Evolutionary conservation across 1,140 invertebrate genomes (phyloP).

Genomic region (Leptestheria dahalacensis): DNA sequence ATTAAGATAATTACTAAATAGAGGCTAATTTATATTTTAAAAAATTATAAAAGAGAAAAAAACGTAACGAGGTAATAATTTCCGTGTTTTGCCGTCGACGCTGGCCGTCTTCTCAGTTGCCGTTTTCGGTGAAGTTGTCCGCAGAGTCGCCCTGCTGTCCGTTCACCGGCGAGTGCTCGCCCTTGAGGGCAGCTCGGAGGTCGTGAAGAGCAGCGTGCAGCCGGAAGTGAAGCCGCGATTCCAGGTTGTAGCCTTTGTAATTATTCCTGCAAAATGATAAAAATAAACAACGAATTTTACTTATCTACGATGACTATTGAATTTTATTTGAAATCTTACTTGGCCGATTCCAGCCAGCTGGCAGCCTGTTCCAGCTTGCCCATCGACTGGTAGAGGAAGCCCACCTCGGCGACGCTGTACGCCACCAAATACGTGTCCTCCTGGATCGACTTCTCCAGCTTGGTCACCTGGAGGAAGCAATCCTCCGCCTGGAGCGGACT

Average conservation of each 20-base stretch:
- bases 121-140: neutral
- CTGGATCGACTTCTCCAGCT: conserved; percentile 57
- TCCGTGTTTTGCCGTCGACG: no score
- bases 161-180: no score
- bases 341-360: conserved; percentile 61
- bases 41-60: no score
- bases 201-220: conserved; percentile 62
- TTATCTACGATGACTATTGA: neutral
- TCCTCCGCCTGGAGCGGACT: conserved; percentile 56
- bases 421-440: conserved; percentile 74
- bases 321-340: conserved; percentile 37
- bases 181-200: conserved; percentile 20
- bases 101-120: no score
- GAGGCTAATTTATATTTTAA: no score
- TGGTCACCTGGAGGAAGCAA: conserved; percentile 49
- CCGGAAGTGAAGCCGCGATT: conserved; percentile 80
- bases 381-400: conserved; percentile 51
- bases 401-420: conserved; percentile 73
- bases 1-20: no score
- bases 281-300: conserved; percentile 8
- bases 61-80: no score
- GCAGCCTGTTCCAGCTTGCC: conserved; percentile 50
- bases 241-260: conserved; percentile 74
- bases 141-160: neutral
- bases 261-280: conserved; percentile 49